These are phyloP conservation scores for Protosalanx chinensis DNA, from an alignment of 2,797 vertebrate species.

Conservation along the genomic window DNA sequence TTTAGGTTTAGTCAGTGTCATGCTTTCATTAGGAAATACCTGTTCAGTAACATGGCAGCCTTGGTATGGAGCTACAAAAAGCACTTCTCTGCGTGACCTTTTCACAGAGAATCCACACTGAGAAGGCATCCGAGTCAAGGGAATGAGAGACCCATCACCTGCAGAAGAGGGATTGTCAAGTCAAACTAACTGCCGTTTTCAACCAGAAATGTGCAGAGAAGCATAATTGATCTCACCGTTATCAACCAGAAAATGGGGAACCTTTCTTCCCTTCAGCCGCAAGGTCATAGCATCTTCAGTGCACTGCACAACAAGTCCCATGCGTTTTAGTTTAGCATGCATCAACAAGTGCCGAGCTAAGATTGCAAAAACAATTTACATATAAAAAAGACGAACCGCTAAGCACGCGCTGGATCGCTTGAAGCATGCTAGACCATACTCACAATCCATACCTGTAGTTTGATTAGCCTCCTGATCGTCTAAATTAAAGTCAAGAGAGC, in stretches of 20 bases:
- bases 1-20: too few species aligned
- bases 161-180: background rate
- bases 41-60: conserved; percentile 49
- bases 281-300: conserved; percentile 33
- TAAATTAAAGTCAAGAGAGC: too few species aligned
- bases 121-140: conserved; percentile 44
- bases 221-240: conserved; percentile 24
- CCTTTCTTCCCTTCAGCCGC: conserved; percentile 10
- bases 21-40: conserved; percentile 19
- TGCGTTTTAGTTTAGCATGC: background rate
- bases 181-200: background rate
- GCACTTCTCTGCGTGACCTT: conserved; percentile 44
- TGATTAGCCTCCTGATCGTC: too few species aligned
- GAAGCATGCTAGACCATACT: too few species aligned
- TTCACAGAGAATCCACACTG: conserved; percentile 53
- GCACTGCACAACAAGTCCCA: conserved; percentile 37
- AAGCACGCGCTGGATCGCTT: too few species aligned
- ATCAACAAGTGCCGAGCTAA: conserved; percentile 1
- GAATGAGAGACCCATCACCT: conserved; percentile 41
- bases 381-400: too few species aligned
- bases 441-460: too few species aligned
- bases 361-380: background rate
- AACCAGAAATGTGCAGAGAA: background rate
- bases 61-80: conserved; percentile 39
- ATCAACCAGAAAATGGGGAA: conserved; percentile 43